Conservation (phyloP, 2,888 invertebrate genomes). For the Axea sp. region DNA sequence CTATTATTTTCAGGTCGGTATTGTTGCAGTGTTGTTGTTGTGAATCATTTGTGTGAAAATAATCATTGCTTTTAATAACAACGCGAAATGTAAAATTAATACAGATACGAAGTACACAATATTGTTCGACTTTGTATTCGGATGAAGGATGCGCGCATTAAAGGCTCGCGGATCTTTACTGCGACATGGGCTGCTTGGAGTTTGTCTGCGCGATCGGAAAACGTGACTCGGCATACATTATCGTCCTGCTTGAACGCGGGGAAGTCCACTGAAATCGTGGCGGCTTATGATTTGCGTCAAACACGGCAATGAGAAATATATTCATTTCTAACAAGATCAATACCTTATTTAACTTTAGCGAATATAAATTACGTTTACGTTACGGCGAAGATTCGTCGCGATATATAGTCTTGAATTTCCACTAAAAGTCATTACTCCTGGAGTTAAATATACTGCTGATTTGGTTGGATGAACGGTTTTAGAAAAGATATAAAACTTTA, state of each 20-base stretch:
- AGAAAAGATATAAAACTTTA: too few species aligned
- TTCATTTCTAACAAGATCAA: constrained; percentile 54
- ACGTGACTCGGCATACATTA: constrained; percentile 78
- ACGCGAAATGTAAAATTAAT: constrained; percentile 18
- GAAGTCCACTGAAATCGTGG: constrained; percentile 50
- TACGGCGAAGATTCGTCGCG: neutral
- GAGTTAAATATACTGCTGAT: too few species aligned
- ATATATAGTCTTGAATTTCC: too few species aligned
- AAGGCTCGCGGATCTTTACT: constrained; percentile 52
- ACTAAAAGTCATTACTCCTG: too few species aligned
- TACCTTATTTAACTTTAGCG: constrained; percentile 48
- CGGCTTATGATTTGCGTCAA: constrained; percentile 56
- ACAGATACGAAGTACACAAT: constrained; percentile 20
- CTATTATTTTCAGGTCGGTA: constrained; percentile 13
- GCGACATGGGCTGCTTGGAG: constrained; percentile 35
- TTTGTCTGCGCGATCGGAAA: constrained; percentile 70
- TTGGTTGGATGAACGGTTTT: too few species aligned
- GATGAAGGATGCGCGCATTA: constrained; percentile 53
- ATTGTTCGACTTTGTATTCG: constrained; percentile 43
- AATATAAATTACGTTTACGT: constrained; percentile 35
- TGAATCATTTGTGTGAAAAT: constrained; percentile 4
- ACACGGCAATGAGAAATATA: constrained; percentile 49
- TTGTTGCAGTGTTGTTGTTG: constrained; percentile 22
- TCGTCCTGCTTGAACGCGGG: constrained; percentile 52
- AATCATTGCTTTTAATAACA: constrained; percentile 3